Base-by-base conservation (phyloP, 2,113 vertebrate genomes). In the Cettia cetti region DNA sequence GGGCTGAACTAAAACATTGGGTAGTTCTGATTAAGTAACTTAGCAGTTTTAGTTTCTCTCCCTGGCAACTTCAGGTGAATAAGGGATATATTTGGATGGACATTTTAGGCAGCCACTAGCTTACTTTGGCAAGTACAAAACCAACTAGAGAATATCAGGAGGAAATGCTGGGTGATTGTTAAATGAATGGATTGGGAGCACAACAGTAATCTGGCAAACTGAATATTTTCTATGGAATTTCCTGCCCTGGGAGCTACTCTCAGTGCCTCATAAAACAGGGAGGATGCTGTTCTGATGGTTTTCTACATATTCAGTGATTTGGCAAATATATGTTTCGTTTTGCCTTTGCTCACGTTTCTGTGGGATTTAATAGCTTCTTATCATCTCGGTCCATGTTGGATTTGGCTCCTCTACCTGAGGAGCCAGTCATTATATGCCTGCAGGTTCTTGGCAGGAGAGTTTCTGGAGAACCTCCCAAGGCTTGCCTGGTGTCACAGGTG, bases 401-500 rank as follows among this genome's bases (percentile, higher is more conserved):
- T 92, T 87, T 95, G 91, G 66, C 82, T 95, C 49, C 66, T 79
- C 49, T 64, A 23, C 83, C 66, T 66, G 77, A 91, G 53, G 20
- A 94, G 35, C 53, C 70, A 49, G 63, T 66, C 39, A 2, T 75
- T 54, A 45, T 23, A 31, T 47, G 72, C 92, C 85, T 49, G 52
- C 68, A 82, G 86, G 70, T 50, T 79, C 56, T 77, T 93, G 86
- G 94, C 94, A 96, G 91, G 86, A 63, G 57, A 52, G 44, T 37
- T 90, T 92, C 28, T 87, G 64, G 93, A 92, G 86, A 86, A 37
- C 85, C 79, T 94, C 66, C 87, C 79, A 85, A 91, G 86, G 69
- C 85, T 93, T 91, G 91, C 80, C 91, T 92, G 89, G 84, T 96
- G 84, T 89, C 35, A 81, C 45, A 86, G 69, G 60, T 92, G 54